These are phyloP conservation scores for Pollachius pollachius DNA, from an alignment of 2,113 vertebrate genomes.

Conservation along the genomic window DNA sequence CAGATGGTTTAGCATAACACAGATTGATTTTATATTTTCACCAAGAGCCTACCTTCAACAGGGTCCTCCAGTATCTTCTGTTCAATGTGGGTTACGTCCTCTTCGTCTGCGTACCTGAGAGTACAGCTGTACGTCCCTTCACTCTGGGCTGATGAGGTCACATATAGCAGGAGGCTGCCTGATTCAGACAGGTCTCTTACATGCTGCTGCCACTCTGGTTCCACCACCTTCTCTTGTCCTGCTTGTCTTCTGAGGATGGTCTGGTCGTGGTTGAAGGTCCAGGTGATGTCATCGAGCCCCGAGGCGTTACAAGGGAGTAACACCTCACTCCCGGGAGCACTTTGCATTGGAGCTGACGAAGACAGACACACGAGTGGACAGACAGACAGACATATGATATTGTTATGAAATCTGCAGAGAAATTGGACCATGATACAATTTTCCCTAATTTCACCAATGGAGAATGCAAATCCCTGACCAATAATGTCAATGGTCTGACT, in stretches of 20 bases:
- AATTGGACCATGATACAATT: too few species aligned
- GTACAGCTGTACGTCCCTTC: constrained; percentile 51
- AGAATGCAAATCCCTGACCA: background rate
- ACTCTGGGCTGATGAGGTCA: background rate
- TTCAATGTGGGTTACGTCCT: background rate
- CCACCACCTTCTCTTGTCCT: background rate
- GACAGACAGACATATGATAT: too few species aligned
- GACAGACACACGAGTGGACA: background rate
- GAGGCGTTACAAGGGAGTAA: constrained; percentile 22
- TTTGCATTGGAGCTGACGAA: constrained; percentile 11
- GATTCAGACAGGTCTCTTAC: constrained; percentile 24
- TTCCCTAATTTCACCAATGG: background rate
- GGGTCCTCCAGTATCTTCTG: background rate
- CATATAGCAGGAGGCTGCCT: constrained; percentile 19
- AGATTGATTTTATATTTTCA: too few species aligned
- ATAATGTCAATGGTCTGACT: background rate
- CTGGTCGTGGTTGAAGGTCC: constrained; percentile 24
- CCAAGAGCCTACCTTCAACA: too few species aligned
- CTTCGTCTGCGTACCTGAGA: background rate
- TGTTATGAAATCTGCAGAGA: too few species aligned
- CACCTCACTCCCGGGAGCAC: constrained; percentile 17
- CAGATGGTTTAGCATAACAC: too few species aligned
- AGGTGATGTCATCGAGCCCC: constrained; percentile 12
- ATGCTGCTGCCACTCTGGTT: constrained; percentile 18
- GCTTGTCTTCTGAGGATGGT: background rate